Evolutionary conservation across 2,113 vertebrate species (phyloP).

Genomic region (Nycticryphes semicollaris): DNA sequence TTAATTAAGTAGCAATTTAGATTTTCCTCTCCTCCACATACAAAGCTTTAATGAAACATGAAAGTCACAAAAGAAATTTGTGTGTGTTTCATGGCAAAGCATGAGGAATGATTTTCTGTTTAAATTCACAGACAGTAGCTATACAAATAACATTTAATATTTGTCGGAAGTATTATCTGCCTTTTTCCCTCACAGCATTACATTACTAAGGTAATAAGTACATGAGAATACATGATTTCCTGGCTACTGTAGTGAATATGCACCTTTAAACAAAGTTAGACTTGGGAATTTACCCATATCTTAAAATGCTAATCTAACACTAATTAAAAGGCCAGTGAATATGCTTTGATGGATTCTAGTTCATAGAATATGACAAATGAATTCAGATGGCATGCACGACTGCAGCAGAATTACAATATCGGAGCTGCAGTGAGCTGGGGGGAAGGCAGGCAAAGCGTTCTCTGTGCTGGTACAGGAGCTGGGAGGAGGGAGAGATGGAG

Average conservation of each 20-base stretch:
- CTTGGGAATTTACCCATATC: slow-evolving; percentile 63
- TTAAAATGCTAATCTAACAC: slow-evolving; percentile 67
- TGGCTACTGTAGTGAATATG: slow-evolving; percentile 54
- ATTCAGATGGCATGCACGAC: slow-evolving; percentile 38
- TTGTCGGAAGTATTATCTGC: slow-evolving; percentile 62
- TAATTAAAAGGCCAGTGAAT: slow-evolving; percentile 62
- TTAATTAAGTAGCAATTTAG: slow-evolving; percentile 64
- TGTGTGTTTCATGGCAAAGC: slow-evolving; percentile 39
- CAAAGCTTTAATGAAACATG: slow-evolving; percentile 59
- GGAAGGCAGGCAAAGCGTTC: not conserved
- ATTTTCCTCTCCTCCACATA: slow-evolving; percentile 35
- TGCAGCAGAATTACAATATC: slow-evolving; percentile 47
- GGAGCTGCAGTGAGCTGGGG: not conserved
- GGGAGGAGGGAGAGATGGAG: not conserved
- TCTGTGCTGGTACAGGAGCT: not conserved
- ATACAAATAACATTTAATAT: slow-evolving; percentile 67
- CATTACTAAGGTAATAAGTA: slow-evolving; percentile 59
- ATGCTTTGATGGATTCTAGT: slow-evolving; percentile 44
- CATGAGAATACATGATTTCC: slow-evolving; percentile 59
- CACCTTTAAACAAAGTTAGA: slow-evolving; percentile 69
- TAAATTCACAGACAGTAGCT: slow-evolving; percentile 51
- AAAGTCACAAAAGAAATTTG: slow-evolving; percentile 52
- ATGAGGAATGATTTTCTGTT: slow-evolving; percentile 45
- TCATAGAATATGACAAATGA: slow-evolving; percentile 47
- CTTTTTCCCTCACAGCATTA: slow-evolving; percentile 49